Percentiles rank a stretch among this genome's conserved stretches.
phyloP scores from a whole-genome alignment of 37 sponge, comb jelly and placozoan genomes.

The Theonella swinhoei region DNA sequence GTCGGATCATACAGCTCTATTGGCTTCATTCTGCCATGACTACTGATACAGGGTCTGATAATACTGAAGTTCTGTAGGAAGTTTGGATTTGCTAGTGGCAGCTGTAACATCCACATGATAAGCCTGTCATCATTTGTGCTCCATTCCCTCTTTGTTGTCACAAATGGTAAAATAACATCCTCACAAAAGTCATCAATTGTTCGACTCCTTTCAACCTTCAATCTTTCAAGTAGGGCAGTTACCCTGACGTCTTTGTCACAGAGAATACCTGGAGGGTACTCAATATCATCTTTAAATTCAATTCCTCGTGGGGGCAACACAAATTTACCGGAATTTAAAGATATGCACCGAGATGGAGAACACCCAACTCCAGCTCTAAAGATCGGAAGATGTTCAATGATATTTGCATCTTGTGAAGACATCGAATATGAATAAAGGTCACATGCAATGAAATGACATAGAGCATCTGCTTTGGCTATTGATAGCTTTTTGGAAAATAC shows the following conservation, averaged over 20 bases:
- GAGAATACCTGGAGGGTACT: slow-evolving; percentile 43
- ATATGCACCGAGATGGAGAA: not conserved
- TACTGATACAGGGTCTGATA: not conserved
- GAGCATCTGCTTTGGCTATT: not conserved
- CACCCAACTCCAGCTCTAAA: slow-evolving; percentile 50
- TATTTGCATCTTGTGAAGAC: too few species aligned
- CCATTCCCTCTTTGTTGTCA: not conserved
- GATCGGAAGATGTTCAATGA: slow-evolving; percentile 35
- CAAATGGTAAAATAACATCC: slow-evolving; percentile 27
- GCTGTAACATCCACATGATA: slow-evolving; percentile 37
- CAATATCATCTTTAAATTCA: not conserved
- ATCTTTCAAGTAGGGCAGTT: not conserved
- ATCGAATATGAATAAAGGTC: too few species aligned
- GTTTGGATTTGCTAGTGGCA: not conserved
- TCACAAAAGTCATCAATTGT: slow-evolving; percentile 21
- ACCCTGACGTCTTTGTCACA: not conserved
- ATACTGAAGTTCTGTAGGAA: not conserved
- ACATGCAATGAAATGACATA: too few species aligned
- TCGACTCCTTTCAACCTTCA: not conserved
- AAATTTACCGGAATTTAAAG: not conserved
- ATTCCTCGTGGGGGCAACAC: slow-evolving; percentile 13
- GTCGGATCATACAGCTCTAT: slow-evolving; percentile 40
- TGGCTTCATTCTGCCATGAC: not conserved
- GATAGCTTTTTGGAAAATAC: not conserved
- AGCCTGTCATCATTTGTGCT: slow-evolving; percentile 22